Evolutionary conservation across 2,888 invertebrate species (phyloP), one percentile per base, ranked within the genome.

Genomic region (Neoaliturus tenellus): DNA sequence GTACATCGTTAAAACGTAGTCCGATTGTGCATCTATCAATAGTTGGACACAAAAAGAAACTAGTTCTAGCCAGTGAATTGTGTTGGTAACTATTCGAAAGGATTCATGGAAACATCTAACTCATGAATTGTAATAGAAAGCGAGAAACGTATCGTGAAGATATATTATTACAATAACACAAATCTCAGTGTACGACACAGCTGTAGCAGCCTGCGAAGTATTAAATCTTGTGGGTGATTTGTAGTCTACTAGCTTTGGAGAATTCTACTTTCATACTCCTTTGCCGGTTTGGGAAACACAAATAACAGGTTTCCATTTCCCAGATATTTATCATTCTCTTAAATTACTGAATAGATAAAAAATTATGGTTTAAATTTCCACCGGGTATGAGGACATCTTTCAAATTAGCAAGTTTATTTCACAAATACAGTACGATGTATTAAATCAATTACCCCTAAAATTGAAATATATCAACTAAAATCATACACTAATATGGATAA

Each of bases 91-190:
- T n/a, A n/a, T n/a, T n/a, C n/a, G n/a, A 10, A 48, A 48, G 8
- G 14, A 48, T 48, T 48, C n/a, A 2, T 2, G 51, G 23, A 51
- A 44, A 44, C 17, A 44, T 48, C 8, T 48, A 28, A 28, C 62
- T 28, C 28, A 62, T 62, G 28, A 62, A 62, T 62, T 62, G 3
- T 14, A 62, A 62, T 1, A 4, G 5, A 23, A 51, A 51, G 62
- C 31, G 28, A 0, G 31, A 31, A 62, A 31, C 62, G 62, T 62
- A 62, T 62, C 62, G 31, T 62, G 62, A 62, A 62, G 62, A 62
- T 28, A 62, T 62, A 62, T 62, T 62, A 62, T 62, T 62, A 62
- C 62, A 62, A 62, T 62, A 62, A 62, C 62, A 62, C 62, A 62
- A 62, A 62, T 62, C 62, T 62, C 62, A 31, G 62, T 25, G 62